Evolutionary conservation across 2,888 invertebrate species (phyloP).

Genomic region (Aricia artaxerxes): DNA sequence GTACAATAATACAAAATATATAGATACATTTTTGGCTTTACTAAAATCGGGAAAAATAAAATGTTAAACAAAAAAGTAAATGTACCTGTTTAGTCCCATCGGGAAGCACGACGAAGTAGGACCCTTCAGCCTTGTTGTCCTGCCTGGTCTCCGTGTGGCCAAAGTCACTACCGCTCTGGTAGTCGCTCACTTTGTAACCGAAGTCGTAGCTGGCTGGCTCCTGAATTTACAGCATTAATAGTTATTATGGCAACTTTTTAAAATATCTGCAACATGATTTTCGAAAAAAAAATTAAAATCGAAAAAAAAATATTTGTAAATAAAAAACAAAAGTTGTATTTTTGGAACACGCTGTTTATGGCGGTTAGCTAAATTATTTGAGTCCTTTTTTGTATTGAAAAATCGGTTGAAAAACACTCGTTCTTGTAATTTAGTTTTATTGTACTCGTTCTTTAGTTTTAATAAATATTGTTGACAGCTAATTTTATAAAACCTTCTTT

Average conservation of each 20-base stretch:
- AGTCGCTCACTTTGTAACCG: slow-evolving; percentile 83
- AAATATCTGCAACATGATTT: background rate
- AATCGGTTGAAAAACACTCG: too few species aligned
- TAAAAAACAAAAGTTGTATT: background rate
- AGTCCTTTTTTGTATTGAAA: too few species aligned
- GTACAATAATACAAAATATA: too few species aligned
- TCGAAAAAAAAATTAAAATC: background rate
- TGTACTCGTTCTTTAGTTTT: too few species aligned
- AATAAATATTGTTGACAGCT: too few species aligned
- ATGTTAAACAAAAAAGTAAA: too few species aligned
- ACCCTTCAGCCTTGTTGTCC: slow-evolving; percentile 82
- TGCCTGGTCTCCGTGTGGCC: slow-evolving; percentile 83
- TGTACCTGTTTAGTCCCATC: slow-evolving; percentile 83
- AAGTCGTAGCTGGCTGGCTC: slow-evolving; percentile 86
- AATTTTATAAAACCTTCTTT: too few species aligned
- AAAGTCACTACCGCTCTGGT: slow-evolving; percentile 82
- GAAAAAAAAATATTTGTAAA: too few species aligned
- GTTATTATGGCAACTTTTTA: background rate
- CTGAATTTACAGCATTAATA: slow-evolving; percentile 49
- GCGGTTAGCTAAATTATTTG: background rate
- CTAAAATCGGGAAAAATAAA: too few species aligned
- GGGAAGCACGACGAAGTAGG: slow-evolving; percentile 84
- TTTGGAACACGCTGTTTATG: background rate
- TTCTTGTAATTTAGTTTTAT: too few species aligned
- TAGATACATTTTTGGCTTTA: too few species aligned